Conservation (phyloP, 2,113 vertebrate genomes). For the Mugil cephalus region DNA sequence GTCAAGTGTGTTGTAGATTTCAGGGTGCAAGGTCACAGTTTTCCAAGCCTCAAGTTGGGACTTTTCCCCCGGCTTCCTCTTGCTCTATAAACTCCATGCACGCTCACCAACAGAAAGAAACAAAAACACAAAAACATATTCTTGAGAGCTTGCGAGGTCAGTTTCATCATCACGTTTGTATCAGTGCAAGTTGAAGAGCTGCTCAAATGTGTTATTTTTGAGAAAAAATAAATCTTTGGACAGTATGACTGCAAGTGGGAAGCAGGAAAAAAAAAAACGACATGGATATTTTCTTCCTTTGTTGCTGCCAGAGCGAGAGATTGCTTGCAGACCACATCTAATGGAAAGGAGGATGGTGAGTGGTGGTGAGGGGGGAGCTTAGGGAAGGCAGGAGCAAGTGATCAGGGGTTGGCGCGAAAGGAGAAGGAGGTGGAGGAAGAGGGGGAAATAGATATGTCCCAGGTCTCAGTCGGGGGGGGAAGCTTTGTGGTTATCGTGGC, state of each 20-base stretch:
- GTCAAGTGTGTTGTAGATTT: constrained; percentile 53
- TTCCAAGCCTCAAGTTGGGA: constrained; percentile 69
- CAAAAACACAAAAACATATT: constrained; percentile 11
- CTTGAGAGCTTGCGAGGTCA: constrained; percentile 10
- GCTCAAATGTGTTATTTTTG: constrained; percentile 42
- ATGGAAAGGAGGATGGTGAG: constrained; percentile 13
- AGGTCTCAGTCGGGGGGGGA: constrained; percentile 41
- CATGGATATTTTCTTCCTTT: constrained; percentile 24
- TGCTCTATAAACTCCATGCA: neutral
- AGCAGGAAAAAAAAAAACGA: constrained; percentile 41
- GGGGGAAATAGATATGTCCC: constrained; percentile 14
- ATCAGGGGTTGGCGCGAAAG: neutral
- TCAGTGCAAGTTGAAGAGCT: constrained; percentile 1
- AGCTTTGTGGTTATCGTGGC: constrained; percentile 42
- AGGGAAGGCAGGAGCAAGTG: neutral
- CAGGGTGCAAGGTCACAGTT: constrained; percentile 72
- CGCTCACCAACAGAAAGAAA: constrained; percentile 15
- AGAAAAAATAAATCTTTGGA: constrained; percentile 2
- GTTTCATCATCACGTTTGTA: constrained; percentile 16
- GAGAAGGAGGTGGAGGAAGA: too few species aligned
- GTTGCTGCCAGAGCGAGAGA: constrained; percentile 23
- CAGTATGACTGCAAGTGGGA: constrained; percentile 33
- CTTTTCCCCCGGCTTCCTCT: constrained; percentile 57
- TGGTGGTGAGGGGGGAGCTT: neutral
- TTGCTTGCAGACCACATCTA: constrained; percentile 57